Evolutionary conservation across 1,140 invertebrate species (phyloP).

Genomic region (Drosophila teissieri): DNA sequence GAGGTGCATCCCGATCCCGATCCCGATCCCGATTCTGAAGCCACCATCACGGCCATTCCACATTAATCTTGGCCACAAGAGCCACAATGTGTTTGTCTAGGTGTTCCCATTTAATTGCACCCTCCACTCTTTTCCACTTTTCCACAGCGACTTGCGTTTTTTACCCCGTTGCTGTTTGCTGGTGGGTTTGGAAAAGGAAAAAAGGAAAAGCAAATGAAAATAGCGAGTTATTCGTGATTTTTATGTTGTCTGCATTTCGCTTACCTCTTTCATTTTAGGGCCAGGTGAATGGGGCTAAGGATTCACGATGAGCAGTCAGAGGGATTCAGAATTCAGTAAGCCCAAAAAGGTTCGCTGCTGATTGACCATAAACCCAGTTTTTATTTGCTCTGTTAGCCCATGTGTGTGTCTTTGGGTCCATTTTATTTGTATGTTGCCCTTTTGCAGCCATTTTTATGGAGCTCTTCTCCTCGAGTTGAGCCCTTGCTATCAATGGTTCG

Average conservation of each 20-base stretch:
- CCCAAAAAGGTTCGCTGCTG: constrained; percentile 65
- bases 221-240: constrained; percentile 64
- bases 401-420: neutral
- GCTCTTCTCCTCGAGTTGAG: constrained; percentile 17
- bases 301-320: constrained; percentile 68
- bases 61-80: constrained; percentile 65
- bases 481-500: constrained; percentile 30
- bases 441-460: constrained; percentile 48
- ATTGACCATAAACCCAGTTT: constrained; percentile 70
- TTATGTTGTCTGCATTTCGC: constrained; percentile 62
- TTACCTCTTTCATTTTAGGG: constrained; percentile 33
- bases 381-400: constrained; percentile 19
- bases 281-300: constrained; percentile 48
- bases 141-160: neutral
- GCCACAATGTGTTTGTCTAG: constrained; percentile 69
- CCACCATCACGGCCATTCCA: constrained; percentile 16
- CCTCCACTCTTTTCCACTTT: neutral
- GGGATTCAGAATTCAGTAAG: constrained; percentile 56
- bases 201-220: constrained; percentile 41
- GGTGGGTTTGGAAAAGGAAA: neutral
- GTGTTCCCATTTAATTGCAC: constrained; percentile 71
- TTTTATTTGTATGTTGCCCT: constrained; percentile 12
- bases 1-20: constrained; percentile 37
- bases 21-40: constrained; percentile 3
- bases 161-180: neutral